Evolutionary conservation across 2,888 invertebrate species (phyloP), one percentile per base, ranked within the genome.

Genomic region (Blastobasis lacticolella): DNA sequence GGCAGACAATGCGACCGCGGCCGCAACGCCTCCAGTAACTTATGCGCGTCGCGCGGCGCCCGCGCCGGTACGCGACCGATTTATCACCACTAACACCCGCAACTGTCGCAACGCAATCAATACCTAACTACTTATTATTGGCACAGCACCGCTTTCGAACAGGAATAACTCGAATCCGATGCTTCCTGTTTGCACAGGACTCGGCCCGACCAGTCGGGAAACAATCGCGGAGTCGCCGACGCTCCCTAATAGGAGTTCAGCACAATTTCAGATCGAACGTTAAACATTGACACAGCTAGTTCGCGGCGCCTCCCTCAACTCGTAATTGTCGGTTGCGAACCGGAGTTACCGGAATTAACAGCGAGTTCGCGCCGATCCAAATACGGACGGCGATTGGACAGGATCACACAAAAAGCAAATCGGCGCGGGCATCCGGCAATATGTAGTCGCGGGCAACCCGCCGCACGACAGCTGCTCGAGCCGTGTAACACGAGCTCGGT

Each of bases 401-500:
- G 23, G 23, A 23, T 23, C 23, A 23, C 23, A 23, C 23, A 23
- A 23, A 23, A 23, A 23, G 6, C 8, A 41, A 46, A 46, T 46
- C 7, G 46, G 36, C 37, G 3, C 23, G 2, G 23, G 23, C 23
- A 23, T 23, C 23, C 23, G 23, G 3, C 23, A 23, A 23, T 38
- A 48, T 1, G 6, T 37, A 40, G n/a, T 40, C 37, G 45, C 52
- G 38, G 53, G 44, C 10, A 47, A 37, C 46, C 6, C 45, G 43
- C 37, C 48, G 49, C 49, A 64, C 71, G 76, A 69, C 79, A 79
- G 78, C 73, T 75, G 76, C 75, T 68, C 64, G 59, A 72, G 69
- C 71, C 73, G 69, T 71, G 78, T 78, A 76, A 78, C 78, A 73
- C 76, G 83, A 78, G 72, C 73, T 66, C 72, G 80, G 73, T 23